Conservation (phyloP, 2,797 vertebrate species). For the Martes flavigula region DNA sequence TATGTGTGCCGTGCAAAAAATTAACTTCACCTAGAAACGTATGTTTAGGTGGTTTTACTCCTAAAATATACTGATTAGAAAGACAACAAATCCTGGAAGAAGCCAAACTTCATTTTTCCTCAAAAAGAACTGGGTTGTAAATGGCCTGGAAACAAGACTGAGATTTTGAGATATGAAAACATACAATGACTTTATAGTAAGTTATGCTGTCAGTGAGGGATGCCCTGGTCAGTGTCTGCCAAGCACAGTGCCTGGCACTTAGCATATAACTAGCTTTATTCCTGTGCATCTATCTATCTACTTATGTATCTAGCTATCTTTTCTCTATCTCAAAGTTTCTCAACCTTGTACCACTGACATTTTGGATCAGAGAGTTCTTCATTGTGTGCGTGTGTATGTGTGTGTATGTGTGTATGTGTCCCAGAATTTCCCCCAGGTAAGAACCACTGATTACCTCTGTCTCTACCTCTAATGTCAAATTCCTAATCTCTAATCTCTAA, state of each 20-base stretch:
- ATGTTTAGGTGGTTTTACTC: conserved; percentile 60
- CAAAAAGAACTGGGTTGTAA: not conserved
- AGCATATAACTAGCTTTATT: not conserved
- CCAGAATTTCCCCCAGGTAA: not conserved
- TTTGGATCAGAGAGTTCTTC: not conserved
- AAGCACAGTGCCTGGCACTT: not conserved
- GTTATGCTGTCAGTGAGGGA: not conserved
- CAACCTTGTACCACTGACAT: not conserved
- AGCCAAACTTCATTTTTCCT: conserved; percentile 30
- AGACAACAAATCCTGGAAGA: conserved; percentile 45
- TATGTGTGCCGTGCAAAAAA: conserved; percentile 66
- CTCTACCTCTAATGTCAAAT: not conserved
- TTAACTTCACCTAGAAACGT: conserved; percentile 65
- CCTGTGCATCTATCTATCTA: not conserved
- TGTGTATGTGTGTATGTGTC: not conserved
- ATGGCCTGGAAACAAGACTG: conserved; percentile 22
- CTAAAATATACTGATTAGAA: conserved; percentile 44
- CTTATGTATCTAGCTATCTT: not conserved
- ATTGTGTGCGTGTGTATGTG: not conserved
- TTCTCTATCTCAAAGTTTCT: not conserved
- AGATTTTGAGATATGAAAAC: conserved; percentile 12
- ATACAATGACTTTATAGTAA: not conserved
- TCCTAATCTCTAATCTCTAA: not conserved
- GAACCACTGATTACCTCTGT: not conserved
- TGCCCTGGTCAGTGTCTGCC: not conserved